Conservation (phyloP, 2,888 invertebrate species). For the Ectemnius continuus region DNA sequence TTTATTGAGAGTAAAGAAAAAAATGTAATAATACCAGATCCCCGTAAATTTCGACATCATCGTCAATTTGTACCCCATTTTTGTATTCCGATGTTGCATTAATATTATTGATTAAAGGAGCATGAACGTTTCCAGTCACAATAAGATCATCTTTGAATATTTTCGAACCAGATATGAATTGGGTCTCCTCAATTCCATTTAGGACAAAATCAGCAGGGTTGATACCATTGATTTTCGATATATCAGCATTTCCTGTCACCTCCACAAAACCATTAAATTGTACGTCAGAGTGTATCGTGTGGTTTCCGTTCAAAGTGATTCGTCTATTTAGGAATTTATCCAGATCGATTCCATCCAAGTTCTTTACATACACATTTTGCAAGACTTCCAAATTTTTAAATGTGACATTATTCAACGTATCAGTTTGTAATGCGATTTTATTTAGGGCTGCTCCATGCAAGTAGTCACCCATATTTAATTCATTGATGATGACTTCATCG, state of each 20-base stretch:
- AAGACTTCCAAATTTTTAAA: conserved; percentile 60
- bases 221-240: conserved; percentile 61
- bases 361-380: conserved; percentile 42
- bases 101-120: conserved; percentile 52
- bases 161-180: conserved; percentile 55
- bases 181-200: conserved; percentile 41
- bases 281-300: conserved; percentile 53
- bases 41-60: conserved; percentile 63
- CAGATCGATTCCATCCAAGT: conserved; percentile 64
- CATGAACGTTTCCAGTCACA: conserved; percentile 52
- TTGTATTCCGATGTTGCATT: conserved; percentile 50
- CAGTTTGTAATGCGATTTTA: conserved; percentile 41
- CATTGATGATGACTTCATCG: conserved; percentile 47
- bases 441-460: conserved; percentile 54
- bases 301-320: conserved; percentile 54
- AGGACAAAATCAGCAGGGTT: conserved; percentile 58
- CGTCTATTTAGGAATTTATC: conserved; percentile 63
- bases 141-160: conserved; percentile 53
- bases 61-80: conserved; percentile 54
- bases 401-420: conserved; percentile 48
- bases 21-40: conserved; percentile 54
- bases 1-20: neutral
- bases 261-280: conserved; percentile 60
- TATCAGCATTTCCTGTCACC: conserved; percentile 53
- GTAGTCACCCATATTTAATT: conserved; percentile 39